These are phyloP conservation scores for Ceratosolen solmsi DNA, from an alignment of 1,140 invertebrate genomes.

Conservation along the genomic window DNA sequence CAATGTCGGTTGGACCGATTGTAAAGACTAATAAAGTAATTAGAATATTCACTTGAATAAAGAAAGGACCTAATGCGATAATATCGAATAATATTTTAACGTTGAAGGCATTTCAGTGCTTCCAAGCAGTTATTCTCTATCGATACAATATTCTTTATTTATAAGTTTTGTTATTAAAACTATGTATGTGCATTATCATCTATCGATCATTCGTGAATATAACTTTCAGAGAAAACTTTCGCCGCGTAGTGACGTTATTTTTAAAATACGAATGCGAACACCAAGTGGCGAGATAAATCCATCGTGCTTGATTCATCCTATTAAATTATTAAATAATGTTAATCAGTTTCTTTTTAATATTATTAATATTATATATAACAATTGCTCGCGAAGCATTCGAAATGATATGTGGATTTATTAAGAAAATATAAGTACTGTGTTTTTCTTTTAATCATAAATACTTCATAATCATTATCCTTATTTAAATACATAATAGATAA, in stretches of 20 bases:
- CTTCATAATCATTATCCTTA: conserved; percentile 8
- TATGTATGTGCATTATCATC: no score
- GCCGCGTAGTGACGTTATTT: conserved; percentile 35
- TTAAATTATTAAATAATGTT: conserved; percentile 33
- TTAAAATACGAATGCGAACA: conserved; percentile 42
- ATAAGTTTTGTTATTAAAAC: neutral
- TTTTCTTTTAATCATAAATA: conserved; percentile 8
- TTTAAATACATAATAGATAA: conserved; percentile 16
- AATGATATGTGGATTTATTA: conserved; percentile 25
- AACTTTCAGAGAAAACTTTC: conserved; percentile 49
- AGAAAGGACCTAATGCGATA: neutral
- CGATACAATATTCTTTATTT: neutral
- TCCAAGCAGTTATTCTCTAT: conserved; percentile 44
- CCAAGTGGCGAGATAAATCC: conserved; percentile 41
- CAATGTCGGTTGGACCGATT: neutral
- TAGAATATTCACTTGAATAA: conserved; percentile 44
- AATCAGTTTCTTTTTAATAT: conserved; percentile 24
- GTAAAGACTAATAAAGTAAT: neutral
- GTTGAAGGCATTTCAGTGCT: neutral
- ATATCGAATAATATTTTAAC: no score
- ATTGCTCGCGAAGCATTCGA: conserved; percentile 8
- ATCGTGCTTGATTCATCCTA: conserved; percentile 36
- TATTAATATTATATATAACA: conserved; percentile 19
- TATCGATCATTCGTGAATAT: conserved; percentile 11
- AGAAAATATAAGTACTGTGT: conserved; percentile 19